Evolutionary conservation across 2,113 vertebrate genomes (phyloP), one percentile per base, ranked within the genome.

Genomic region (Oreochromis tanganicae): DNA sequence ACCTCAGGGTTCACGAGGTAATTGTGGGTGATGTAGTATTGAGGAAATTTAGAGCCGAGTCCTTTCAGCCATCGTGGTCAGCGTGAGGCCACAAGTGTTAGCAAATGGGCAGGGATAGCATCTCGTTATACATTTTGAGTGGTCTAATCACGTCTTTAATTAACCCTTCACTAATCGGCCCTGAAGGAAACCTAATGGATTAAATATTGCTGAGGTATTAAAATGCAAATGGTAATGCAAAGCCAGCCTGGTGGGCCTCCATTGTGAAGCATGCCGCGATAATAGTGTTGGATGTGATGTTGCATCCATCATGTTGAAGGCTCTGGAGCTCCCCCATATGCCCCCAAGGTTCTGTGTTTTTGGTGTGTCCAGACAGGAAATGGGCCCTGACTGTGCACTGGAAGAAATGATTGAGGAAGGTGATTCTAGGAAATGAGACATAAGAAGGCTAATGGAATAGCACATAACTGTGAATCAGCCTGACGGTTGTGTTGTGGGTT

Each of bases 121-220:
- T 88, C 78, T 86, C 87, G 88, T 93, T 87, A 85, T 61, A 84
- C 52, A 91, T 75, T 84, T 34, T 54, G 54, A 88, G 56, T 36
- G 81, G 81, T 85, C 81, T 93, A 91, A 95, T 93, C 88, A 71
- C 36, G 21, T 80, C 87, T 92, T 90, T 93, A 94, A 96, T 95
- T 95, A 96, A 94, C 90, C 91, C 92, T 94, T 59, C 81, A 2
- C 85, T 90, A 93, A 93, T 93, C 50, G 81, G 83, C 90, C 90
- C 91, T 81, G 38, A 84, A 89, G 90, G 89, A 71, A 84, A 83
- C 80, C 24, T 91, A 93, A 94, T 91, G 91, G 91, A 93, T 92
- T 87, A 80, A 85, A 93, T 92, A 89, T 91, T 93, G 92, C 92
- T 94, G 92, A 93, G 90, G 83, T 90, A 90, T 93, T 93, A 89